phyloP scores from a whole-genome alignment of 2,113 vertebrate species.

The Hepsetus odoe region DNA sequence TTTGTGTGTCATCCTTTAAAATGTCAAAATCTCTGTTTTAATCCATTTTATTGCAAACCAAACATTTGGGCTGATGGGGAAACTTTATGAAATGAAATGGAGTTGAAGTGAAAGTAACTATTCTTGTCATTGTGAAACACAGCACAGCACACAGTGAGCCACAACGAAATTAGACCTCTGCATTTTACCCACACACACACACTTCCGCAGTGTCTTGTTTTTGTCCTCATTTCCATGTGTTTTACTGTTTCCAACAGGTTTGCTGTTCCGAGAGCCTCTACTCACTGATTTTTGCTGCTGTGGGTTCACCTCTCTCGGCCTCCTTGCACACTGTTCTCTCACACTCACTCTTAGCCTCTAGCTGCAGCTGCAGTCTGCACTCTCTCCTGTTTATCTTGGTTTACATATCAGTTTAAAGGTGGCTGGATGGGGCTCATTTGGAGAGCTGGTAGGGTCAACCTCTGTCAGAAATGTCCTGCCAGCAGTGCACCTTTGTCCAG shows the following conservation, averaged over 20 bases:
- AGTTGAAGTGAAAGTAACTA: too few relatives aligned
- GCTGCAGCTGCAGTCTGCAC: conserved; percentile 10
- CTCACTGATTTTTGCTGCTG: conserved; percentile 42
- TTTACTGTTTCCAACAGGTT: conserved; percentile 64
- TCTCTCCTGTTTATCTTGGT: background rate
- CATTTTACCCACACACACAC: too few relatives aligned
- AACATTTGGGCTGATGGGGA: too few relatives aligned
- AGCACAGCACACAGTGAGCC: too few relatives aligned
- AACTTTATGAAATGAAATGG: too few relatives aligned
- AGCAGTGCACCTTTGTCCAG: conserved; percentile 26
- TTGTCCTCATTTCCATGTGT: background rate
- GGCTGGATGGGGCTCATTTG: background rate
- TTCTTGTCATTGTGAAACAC: too few relatives aligned
- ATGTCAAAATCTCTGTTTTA: too few relatives aligned
- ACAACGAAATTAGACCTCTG: too few relatives aligned
- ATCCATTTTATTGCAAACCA: too few relatives aligned
- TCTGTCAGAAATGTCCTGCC: background rate
- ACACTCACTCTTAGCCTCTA: conserved; percentile 5
- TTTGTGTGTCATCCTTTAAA: too few relatives aligned
- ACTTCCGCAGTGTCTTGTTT: background rate
- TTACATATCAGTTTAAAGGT: conserved; percentile 28
- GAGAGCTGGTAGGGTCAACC: background rate
- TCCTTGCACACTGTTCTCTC: conserved; percentile 2
- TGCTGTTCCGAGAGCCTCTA: conserved; percentile 49
- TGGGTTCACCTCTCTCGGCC: conserved; percentile 27